These are phyloP conservation scores for Copidosoma floridanum DNA, from an alignment of 1,140 invertebrate genomes.

Conservation along the genomic window DNA sequence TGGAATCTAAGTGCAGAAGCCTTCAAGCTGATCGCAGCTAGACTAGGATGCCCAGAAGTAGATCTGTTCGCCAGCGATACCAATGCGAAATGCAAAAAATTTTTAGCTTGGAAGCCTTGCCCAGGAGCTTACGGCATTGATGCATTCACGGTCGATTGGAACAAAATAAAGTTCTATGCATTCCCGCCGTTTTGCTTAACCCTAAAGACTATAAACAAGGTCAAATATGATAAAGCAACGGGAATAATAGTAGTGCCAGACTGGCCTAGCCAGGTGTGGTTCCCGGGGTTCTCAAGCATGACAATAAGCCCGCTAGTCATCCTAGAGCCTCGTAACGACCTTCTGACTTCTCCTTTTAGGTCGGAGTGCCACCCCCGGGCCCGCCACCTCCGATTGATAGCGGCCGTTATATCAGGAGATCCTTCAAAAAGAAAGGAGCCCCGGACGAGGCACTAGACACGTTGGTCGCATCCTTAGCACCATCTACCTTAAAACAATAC, in stretches of 20 bases:
- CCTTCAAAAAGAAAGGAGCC: slow-evolving; percentile 4
- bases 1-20: not conserved
- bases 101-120: slow-evolving; percentile 9
- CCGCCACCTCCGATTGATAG: not conserved
- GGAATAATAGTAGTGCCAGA: slow-evolving; percentile 40
- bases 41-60: slow-evolving; percentile 1
- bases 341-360: slow-evolving; percentile 16
- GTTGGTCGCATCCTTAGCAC: slow-evolving; percentile 13
- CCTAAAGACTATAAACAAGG: slow-evolving; percentile 32
- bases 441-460: slow-evolving; percentile 17
- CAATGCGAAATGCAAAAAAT: slow-evolving; percentile 20
- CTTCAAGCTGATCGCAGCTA: not conserved
- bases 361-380: not conserved
- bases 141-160: slow-evolving; percentile 19
- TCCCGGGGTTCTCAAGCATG: slow-evolving; percentile 27
- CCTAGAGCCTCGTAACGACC: not conserved
- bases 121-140: slow-evolving; percentile 11
- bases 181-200: slow-evolving; percentile 35
- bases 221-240: slow-evolving; percentile 31
- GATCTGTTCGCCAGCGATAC: slow-evolving; percentile 15
- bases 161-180: slow-evolving; percentile 31
- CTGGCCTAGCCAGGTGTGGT: slow-evolving; percentile 39
- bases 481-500: slow-evolving; percentile 25
- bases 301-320: too few species aligned
- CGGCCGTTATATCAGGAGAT: slow-evolving; percentile 6